Evolutionary conservation across 2,113 vertebrate genomes (phyloP).

Genomic region (Mobula hypostoma): DNA sequence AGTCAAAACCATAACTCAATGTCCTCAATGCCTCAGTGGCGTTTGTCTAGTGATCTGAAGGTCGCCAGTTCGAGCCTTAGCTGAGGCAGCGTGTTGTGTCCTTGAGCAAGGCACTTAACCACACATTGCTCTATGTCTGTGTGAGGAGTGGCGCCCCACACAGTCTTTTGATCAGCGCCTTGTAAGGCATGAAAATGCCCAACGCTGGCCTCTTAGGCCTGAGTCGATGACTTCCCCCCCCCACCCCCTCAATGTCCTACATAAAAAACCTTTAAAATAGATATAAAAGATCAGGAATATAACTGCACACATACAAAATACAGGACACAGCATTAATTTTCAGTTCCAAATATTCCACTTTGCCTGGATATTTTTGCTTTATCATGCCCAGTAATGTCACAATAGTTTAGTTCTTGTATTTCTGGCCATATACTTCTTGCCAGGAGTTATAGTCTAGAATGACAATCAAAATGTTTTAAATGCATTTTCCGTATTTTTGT

Average conservation of each 20-base stretch:
- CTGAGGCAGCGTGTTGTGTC: no score
- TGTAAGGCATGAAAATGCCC: no score
- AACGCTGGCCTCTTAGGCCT: no score
- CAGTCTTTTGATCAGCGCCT: not conserved
- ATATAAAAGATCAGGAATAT: not conserved
- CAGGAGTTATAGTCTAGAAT: not conserved
- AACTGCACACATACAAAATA: not conserved
- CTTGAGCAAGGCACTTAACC: no score
- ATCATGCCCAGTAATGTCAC: not conserved
- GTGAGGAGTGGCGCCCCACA: no score
- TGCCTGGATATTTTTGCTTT: not conserved
- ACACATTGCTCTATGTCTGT: no score
- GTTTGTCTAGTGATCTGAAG: no score
- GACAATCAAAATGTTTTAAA: not conserved
- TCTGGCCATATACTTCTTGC: not conserved
- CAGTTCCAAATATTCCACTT: not conserved
- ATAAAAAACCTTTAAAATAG: not conserved
- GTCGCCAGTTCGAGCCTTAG: no score
- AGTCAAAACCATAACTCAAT: no score
- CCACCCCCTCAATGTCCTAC: not conserved
- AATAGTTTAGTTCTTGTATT: not conserved
- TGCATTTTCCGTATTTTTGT: not conserved
- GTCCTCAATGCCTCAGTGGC: no score
- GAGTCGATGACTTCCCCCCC: no score
- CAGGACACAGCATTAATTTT: not conserved